A percentile compares a stretch with the other conserved stretches of the same genome.
Conservation (phyloP, 1,140 invertebrate genomes). For the Homalodisca vitripennis region DNA sequence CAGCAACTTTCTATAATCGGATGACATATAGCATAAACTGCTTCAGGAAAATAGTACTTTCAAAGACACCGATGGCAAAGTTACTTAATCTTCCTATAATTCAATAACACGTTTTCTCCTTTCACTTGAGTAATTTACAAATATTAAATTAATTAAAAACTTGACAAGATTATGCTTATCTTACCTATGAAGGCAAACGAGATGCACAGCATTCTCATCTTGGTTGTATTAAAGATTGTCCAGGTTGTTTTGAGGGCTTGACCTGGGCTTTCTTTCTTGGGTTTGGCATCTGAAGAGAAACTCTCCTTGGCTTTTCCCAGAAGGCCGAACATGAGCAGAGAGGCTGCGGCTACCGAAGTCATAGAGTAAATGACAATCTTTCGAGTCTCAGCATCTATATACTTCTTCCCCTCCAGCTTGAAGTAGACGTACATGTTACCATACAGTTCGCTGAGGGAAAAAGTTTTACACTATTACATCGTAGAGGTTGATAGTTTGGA, state of each 20-base stretch:
- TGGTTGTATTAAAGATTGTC: conserved; percentile 70
- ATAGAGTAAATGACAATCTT: conserved; percentile 74
- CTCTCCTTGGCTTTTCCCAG: conserved; percentile 55
- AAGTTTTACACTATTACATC: too few species aligned
- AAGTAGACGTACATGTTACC: conserved; percentile 38
- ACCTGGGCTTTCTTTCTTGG: conserved; percentile 52
- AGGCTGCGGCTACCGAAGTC: conserved; percentile 66
- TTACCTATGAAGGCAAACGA: conserved; percentile 88
- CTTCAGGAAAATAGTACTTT: too few species aligned
- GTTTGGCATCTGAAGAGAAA: not conserved
- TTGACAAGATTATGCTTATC: too few species aligned
- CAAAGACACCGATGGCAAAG: too few species aligned
- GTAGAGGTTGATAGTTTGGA: too few species aligned
- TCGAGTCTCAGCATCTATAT: conserved; percentile 61
- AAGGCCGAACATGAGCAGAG: conserved; percentile 64
- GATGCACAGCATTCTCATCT: conserved; percentile 81
- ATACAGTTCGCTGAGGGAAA: conserved; percentile 37
- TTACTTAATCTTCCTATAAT: too few species aligned
- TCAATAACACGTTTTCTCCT: too few species aligned
- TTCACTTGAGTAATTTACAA: too few species aligned
- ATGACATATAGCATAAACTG: too few species aligned
- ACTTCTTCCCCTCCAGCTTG: conserved; percentile 36
- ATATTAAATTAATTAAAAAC: too few species aligned
- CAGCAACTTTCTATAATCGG: too few species aligned
- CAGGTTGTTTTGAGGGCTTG: conserved; percentile 72